A percentile compares a stretch with the other conserved stretches of the same genome.
phyloP scores from a whole-genome alignment of 2,888 invertebrate genomes.

The Nymphalis polychloros region DNA sequence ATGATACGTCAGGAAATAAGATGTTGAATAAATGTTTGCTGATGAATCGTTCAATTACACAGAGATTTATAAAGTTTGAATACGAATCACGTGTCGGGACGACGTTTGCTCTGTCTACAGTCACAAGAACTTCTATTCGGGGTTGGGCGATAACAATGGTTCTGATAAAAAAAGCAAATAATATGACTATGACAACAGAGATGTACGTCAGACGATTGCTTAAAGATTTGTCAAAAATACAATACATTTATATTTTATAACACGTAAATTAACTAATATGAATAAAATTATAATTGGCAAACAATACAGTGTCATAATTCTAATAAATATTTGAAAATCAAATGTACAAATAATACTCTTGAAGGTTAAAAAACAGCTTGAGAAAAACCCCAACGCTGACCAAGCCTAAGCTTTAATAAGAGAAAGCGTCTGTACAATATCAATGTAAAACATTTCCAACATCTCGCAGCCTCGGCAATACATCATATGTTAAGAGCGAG shows the following conservation, averaged over 20 bases:
- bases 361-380: neutral
- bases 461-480: neutral
- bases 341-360: neutral
- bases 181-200: constrained; percentile 12
- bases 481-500: constrained; percentile 1
- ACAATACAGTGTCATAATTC: neutral
- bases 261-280: too few species aligned
- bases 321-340: neutral
- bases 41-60: neutral
- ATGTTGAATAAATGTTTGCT: neutral
- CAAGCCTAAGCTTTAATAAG: neutral
- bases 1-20: neutral
- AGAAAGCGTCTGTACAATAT: constrained; percentile 9
- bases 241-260: too few species aligned
- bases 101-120: neutral
- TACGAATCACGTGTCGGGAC: constrained; percentile 3
- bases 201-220: neutral
- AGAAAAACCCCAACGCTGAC: neutral
- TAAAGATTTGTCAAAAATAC: neutral
- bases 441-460: neutral
- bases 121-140: constrained; percentile 8
- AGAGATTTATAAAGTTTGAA: neutral
- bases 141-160: neutral
- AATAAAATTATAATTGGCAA: too few species aligned
- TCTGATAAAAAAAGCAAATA: constrained; percentile 7